These are phyloP conservation scores for Mesorhabditis belari DNA, from an alignment of 2,888 invertebrate genomes.

Conservation along the genomic window DNA sequence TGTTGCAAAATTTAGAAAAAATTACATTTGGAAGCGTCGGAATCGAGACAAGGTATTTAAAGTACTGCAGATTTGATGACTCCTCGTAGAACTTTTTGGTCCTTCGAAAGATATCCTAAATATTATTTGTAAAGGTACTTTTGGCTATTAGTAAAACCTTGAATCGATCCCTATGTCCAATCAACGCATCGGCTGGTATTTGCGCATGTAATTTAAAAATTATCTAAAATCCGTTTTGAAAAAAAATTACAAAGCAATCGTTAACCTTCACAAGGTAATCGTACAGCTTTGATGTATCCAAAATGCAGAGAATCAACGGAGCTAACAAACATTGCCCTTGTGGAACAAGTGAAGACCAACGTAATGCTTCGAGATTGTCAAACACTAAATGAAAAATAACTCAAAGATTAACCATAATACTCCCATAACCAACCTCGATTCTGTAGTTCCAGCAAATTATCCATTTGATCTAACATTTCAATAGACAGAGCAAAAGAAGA, in stretches of 20 bases:
- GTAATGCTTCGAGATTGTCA: constrained; percentile 82
- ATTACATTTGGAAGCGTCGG: constrained; percentile 79
- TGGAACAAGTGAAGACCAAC: constrained; percentile 92
- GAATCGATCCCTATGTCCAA: constrained; percentile 83
- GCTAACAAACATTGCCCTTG: constrained; percentile 92
- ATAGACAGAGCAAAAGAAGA: constrained; percentile 76
- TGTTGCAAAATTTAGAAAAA: constrained; percentile 19
- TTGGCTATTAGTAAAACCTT: constrained; percentile 56
- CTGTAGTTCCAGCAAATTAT: constrained; percentile 83
- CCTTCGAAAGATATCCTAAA: constrained; percentile 49
- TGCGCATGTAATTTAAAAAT: constrained; percentile 84
- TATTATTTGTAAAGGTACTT: neutral
- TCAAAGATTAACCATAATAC: constrained; percentile 2
- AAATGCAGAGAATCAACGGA: constrained; percentile 74
- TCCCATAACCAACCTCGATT: constrained; percentile 68
- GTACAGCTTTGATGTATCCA: constrained; percentile 91
- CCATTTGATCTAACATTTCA: constrained; percentile 96
- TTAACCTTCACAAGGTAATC: constrained; percentile 79
- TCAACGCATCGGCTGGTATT: constrained; percentile 79
- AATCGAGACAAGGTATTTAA: constrained; percentile 85
- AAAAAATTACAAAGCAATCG: constrained; percentile 79
- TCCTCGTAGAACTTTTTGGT: constrained; percentile 85
- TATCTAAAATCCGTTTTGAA: constrained; percentile 57
- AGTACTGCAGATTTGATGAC: constrained; percentile 89
- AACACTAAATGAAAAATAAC: constrained; percentile 66